Conservation (phyloP, 64 coral and sea anemone genomes). For the Porites australiensis region DNA sequence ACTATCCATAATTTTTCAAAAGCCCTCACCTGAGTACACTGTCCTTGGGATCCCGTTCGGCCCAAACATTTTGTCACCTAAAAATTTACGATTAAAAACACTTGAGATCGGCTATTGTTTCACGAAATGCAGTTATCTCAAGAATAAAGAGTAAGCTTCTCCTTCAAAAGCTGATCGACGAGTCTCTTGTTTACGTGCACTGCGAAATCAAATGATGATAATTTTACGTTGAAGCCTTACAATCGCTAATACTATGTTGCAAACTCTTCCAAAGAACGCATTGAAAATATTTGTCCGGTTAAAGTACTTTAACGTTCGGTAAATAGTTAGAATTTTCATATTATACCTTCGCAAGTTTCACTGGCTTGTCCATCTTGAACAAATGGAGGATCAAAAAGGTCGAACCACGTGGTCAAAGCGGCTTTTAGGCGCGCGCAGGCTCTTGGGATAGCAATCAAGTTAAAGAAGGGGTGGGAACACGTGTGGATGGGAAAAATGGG, state of each 20-base stretch:
- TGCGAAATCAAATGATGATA: too few relatives aligned
- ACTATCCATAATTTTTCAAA: not conserved
- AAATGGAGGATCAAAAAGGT: conserved; percentile 81
- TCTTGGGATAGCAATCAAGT: conserved; percentile 14
- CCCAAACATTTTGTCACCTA: conserved; percentile 97
- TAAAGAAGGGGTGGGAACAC: too few relatives aligned
- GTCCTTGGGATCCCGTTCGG: conserved; percentile 98
- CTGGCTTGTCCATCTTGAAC: conserved; percentile 93
- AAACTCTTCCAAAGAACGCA: not conserved
- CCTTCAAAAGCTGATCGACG: too few relatives aligned
- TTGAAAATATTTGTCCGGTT: not conserved
- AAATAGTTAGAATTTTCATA: not conserved
- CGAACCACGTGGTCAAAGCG: conserved; percentile 79
- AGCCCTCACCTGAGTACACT: conserved; percentile 90
- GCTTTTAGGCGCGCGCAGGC: conserved; percentile 13
- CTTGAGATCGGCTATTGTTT: not conserved
- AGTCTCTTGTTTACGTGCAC: too few relatives aligned
- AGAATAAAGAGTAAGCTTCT: not conserved
- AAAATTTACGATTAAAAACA: not conserved
- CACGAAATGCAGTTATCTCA: not conserved
- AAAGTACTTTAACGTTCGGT: not conserved
- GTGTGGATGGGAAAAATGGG: too few relatives aligned
- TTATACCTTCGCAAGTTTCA: conserved; percentile 93
- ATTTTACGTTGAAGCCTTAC: not conserved
- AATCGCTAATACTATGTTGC: not conserved